phyloP scores from a whole-genome alignment of 2,113 vertebrate species.

The Acanthochromis polyacanthus region DNA sequence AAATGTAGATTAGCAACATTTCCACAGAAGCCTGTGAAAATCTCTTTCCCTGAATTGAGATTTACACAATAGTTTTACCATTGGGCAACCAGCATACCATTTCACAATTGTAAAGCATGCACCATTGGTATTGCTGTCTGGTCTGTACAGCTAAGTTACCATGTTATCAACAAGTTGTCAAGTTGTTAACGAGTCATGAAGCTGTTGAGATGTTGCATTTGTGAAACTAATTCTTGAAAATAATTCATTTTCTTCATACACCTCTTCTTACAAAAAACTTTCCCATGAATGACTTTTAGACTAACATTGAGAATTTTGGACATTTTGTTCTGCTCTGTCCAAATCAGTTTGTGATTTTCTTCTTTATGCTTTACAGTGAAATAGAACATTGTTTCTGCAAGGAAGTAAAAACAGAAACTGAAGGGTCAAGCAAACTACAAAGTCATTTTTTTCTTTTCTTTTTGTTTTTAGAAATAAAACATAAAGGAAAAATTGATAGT shows the following conservation, averaged over 20 bases:
- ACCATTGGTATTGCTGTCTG: neutral
- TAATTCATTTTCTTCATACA: slow-evolving; percentile 15
- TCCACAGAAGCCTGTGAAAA: slow-evolving; percentile 54
- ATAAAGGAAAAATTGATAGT: neutral
- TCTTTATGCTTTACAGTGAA: neutral
- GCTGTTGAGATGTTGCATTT: slow-evolving; percentile 13
- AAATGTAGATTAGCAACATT: slow-evolving; percentile 45
- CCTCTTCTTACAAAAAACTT: slow-evolving; percentile 2
- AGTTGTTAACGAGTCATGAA: slow-evolving; percentile 5
- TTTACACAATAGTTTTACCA: slow-evolving; percentile 64
- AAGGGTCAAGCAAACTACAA: neutral
- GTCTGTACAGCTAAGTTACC: slow-evolving; percentile 10
- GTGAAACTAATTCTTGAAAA: neutral
- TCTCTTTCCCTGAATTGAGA: slow-evolving; percentile 53
- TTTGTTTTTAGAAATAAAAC: neutral
- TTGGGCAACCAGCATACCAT: slow-evolving; percentile 60
- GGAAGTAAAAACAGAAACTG: slow-evolving; percentile 7
- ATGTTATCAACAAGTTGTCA: slow-evolving; percentile 38
- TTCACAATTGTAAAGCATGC: slow-evolving; percentile 47
- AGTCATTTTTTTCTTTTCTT: neutral
- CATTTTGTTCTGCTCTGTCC: slow-evolving; percentile 3
- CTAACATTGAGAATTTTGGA: neutral
- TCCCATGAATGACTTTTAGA: slow-evolving; percentile 10
- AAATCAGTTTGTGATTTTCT: neutral
- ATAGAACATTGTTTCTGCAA: neutral